phyloP scores from a whole-genome alignment of 2,797 vertebrate genomes.

The Pelodytes ibericus region DNA sequence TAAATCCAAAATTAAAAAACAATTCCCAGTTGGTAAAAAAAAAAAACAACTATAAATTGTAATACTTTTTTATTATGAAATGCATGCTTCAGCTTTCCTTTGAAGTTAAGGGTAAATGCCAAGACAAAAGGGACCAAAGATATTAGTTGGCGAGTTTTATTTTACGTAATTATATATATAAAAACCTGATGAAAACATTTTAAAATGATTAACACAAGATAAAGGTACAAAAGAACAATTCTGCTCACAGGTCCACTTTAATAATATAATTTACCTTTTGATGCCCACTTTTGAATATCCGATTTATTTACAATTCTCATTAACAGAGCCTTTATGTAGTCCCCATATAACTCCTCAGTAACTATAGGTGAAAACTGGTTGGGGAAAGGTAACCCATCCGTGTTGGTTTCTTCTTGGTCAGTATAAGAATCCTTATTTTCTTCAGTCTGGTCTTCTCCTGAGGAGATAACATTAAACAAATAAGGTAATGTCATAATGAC shows the following conservation, averaged over 20 bases:
- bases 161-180: too few relatives aligned
- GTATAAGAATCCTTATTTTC: background rate
- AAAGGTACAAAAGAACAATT: too few relatives aligned
- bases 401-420: background rate
- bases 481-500: too few relatives aligned
- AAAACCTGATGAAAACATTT: too few relatives aligned
- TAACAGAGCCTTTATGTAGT: constrained; percentile 44
- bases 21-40: background rate
- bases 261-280: constrained; percentile 42
- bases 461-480: too few relatives aligned
- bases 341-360: constrained; percentile 37
- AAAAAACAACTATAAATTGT: background rate
- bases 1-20: background rate
- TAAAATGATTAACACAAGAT: too few relatives aligned
- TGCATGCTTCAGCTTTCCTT: too few relatives aligned
- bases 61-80: background rate
- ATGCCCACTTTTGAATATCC: constrained; percentile 29
- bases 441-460: background rate
- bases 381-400: background rate
- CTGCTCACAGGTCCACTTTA: background rate
- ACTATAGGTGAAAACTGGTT: constrained; percentile 35
- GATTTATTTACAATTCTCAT: constrained; percentile 24
- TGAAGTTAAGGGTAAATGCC: too few relatives aligned
- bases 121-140: too few relatives aligned
- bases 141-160: too few relatives aligned